Evolutionary conservation across 2,113 vertebrate genomes (phyloP).

Genomic region (Tetrax tetrax): DNA sequence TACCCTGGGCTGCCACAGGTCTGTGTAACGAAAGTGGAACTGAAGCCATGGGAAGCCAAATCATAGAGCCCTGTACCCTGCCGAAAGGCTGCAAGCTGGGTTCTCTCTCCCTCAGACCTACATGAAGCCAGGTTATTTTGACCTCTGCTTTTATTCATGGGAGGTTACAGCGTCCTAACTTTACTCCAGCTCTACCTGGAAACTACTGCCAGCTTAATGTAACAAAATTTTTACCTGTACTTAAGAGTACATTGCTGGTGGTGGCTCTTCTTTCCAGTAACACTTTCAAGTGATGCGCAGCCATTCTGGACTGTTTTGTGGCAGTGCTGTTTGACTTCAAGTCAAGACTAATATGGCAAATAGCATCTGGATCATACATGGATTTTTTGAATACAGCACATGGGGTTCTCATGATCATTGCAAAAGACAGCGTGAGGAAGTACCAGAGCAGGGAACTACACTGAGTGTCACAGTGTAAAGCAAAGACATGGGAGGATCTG

Average conservation of each 20-base stretch:
- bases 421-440: not conserved
- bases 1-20: accelerated
- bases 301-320: not conserved
- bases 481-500: not conserved
- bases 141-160: not conserved
- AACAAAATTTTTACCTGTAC: not conserved
- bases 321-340: not conserved
- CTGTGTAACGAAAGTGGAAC: accelerated
- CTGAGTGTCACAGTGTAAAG: not conserved
- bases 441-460: not conserved
- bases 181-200: not conserved
- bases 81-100: not conserved
- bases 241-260: not conserved
- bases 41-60: not conserved
- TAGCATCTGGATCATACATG: not conserved
- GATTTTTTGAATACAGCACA: not conserved
- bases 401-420: not conserved
- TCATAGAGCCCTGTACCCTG: not conserved
- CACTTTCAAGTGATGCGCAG: not conserved
- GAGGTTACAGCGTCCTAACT: not conserved
- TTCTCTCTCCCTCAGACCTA: not conserved
- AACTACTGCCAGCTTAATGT: not conserved
- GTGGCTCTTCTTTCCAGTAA: not conserved
- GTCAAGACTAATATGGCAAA: not conserved
- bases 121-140: not conserved